phyloP scores from a whole-genome alignment of 1,140 invertebrate species.

The Hyles vespertilio region DNA sequence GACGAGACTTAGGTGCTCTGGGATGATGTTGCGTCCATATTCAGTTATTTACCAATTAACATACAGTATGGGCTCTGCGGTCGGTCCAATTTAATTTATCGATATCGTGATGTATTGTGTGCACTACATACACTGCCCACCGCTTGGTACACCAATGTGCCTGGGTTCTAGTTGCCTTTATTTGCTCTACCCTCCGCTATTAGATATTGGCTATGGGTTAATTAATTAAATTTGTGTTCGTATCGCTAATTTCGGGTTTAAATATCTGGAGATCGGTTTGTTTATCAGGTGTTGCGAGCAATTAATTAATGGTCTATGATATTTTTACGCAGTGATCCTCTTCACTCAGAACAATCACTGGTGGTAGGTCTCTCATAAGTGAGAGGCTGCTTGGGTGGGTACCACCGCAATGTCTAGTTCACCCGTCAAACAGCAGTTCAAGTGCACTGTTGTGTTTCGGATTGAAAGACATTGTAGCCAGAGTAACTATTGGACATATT shows the following conservation, averaged over 20 bases:
- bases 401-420: too few species aligned
- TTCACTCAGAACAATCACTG: not conserved
- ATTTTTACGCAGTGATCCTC: not conserved
- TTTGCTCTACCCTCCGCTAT: constrained; percentile 25
- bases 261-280: constrained; percentile 3
- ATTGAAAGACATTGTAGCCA: too few species aligned
- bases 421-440: too few species aligned
- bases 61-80: constrained; percentile 33
- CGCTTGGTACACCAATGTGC: constrained; percentile 7
- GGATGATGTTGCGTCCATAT: constrained; percentile 32
- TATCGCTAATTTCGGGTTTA: constrained; percentile 7
- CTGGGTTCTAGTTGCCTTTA: constrained; percentile 20
- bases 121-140: constrained; percentile 19
- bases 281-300: too few species aligned
- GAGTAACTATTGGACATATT: too few species aligned
- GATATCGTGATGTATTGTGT: constrained; percentile 32
- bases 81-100: constrained; percentile 61
- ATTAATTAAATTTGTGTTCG: constrained; percentile 21
- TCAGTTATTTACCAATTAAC: constrained; percentile 57
- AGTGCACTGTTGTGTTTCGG: too few species aligned
- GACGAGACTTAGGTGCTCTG: constrained; percentile 21
- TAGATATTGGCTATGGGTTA: constrained; percentile 8
- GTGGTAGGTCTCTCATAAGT: too few species aligned
- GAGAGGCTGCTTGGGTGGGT: too few species aligned
- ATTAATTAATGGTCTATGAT: too few species aligned